These are phyloP conservation scores for Myopa tessellatipennis DNA, from an alignment of 2,888 invertebrate species.

Conservation along the genomic window DNA sequence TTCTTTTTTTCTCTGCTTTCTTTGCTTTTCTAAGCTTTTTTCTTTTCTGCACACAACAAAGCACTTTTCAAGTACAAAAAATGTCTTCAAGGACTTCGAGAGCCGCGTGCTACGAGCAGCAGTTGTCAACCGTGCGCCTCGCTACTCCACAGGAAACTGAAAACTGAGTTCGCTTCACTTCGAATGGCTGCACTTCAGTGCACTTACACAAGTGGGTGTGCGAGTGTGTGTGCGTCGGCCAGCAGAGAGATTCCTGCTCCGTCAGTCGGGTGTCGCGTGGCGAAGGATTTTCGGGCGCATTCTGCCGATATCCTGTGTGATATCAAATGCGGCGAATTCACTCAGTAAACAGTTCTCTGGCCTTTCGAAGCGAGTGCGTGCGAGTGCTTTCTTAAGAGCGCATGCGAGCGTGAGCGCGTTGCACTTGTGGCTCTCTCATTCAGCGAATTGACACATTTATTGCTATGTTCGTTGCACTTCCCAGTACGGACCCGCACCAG, in stretches of 20 bases:
- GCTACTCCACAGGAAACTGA: slow-evolving; percentile 30
- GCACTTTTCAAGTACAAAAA: slow-evolving; percentile 1
- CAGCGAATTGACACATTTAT: not conserved
- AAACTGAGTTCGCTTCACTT: slow-evolving; percentile 10
- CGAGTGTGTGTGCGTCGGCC: slow-evolving; percentile 2
- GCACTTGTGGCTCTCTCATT: not conserved
- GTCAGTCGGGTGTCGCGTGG: not conserved
- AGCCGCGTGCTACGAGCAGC: slow-evolving; percentile 5
- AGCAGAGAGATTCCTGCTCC: too few species aligned
- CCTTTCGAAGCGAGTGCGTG: not conserved
- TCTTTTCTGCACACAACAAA: not conserved
- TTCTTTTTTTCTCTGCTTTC: not conserved
- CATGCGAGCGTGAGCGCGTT: not conserved
- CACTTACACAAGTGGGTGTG: not conserved
- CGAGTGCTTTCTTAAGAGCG: not conserved
- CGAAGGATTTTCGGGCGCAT: not conserved
- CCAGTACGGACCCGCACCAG: not conserved
- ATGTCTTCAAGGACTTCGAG: slow-evolving; percentile 16
- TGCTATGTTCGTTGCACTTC: not conserved
- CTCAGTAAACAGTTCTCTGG: not conserved
- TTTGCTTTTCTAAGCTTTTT: not conserved
- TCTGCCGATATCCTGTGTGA: slow-evolving; percentile 13
- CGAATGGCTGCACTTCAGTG: slow-evolving; percentile 1
- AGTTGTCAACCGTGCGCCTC: slow-evolving; percentile 19
- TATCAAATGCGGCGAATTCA: slow-evolving; percentile 25